These are phyloP conservation scores for Zosterops borbonicus DNA, from an alignment of 2,113 vertebrate species.

Conservation along the genomic window DNA sequence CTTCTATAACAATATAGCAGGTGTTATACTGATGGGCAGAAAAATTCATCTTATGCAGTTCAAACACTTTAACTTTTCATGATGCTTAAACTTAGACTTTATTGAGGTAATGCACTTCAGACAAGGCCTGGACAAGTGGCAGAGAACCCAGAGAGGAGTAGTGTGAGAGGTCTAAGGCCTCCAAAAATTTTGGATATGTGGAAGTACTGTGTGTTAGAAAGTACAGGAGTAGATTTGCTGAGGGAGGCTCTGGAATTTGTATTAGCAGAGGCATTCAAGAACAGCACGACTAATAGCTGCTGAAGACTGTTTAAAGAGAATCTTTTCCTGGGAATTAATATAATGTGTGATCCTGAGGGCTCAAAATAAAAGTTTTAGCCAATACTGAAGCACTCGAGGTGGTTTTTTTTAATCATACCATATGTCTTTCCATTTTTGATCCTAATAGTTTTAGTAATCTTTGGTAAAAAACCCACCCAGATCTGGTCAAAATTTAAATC, in stretches of 20 bases:
- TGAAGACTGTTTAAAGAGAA: neutral
- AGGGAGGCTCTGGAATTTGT: neutral
- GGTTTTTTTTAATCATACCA: rapidly evolving
- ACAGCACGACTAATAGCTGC: neutral
- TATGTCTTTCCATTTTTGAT: neutral
- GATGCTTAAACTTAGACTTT: neutral
- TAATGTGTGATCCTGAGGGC: neutral
- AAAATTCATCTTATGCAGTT: neutral
- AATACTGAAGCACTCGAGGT: neutral
- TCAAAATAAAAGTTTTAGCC: neutral
- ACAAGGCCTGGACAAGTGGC: neutral
- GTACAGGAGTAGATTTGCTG: neutral
- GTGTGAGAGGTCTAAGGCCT: neutral
- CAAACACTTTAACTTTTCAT: neutral
- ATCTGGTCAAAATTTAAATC: neutral
- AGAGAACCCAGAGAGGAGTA: neutral
- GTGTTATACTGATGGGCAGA: neutral
- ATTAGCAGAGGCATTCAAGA: neutral
- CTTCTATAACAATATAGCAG: neutral
- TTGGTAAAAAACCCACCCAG: neutral
- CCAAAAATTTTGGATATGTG: neutral
- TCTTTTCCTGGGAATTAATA: neutral
- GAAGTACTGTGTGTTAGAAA: neutral
- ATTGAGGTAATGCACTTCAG: neutral
- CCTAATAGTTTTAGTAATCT: neutral